Base-by-base conservation (phyloP, 2,888 invertebrate species). In the Tachina grossa region DNA sequence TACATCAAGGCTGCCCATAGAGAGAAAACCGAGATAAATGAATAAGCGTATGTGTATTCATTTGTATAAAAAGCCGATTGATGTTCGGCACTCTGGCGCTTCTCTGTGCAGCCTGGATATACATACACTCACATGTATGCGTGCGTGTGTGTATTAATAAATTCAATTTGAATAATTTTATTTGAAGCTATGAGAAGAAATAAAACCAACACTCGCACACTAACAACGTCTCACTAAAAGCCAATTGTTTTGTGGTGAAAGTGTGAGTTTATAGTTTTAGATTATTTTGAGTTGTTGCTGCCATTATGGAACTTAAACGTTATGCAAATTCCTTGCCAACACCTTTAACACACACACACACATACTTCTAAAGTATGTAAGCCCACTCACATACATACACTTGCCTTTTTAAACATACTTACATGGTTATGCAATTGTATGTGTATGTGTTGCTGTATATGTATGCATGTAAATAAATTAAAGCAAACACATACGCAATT, bases 241-340 rank as follows among this genome's bases (percentile, higher is more conserved):
- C n/a, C 53, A 61, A 68, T 61, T 63, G 39, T 71, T 9, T 39
- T 61, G 55, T 19, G 51, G 53, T 31, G 1, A 31, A 61, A 41
- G 14, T 53, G 65, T 66, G 53, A 43, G 72, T 66, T 45, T 65
- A 61, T 71, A 31, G 63, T 59, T 59, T 43, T 43, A 65, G 22
- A 61, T 82, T 69, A 61, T 81, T 68, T 82, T 82, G 31, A 65
- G n/a, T 63, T 82, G 63, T 65, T 76, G 76, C 63, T 69, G 57
- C 41, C 61, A 8, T 45, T 57, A 57, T 57, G 77, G 59, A 78
- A 57, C 59, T 65, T 82, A 72, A 78, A 83, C 71, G 87, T 88
- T 88, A 87, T 87, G 88, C 87, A 88, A 88, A 88, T 88, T 88
- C 85, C 86, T 87, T 88, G 88, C 88, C 88, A 88, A 88, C 88